Base-by-base conservation (phyloP, 1,140 invertebrate species). In the Heliconius eleuchia region DNA sequence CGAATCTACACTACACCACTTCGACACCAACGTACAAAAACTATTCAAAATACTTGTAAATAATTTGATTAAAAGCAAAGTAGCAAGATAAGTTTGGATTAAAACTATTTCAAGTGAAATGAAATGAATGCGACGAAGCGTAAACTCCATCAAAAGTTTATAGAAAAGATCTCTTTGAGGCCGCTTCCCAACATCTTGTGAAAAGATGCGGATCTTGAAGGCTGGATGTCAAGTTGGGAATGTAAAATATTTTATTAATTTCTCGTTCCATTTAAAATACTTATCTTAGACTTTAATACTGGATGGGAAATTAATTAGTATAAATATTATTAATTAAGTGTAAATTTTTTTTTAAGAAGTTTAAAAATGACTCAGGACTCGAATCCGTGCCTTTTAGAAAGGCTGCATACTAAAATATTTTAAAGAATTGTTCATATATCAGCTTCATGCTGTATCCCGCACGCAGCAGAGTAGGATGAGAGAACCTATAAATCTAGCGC, bases 111-210 rank as follows among this genome's bases (percentile, higher is more conserved):
- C 46, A 16, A 71, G 55, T 42, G 55, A 60, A 74, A 30, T 71
- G 74, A 76, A 80, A 74, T 75, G 73, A 78, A 71, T 78, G 80
- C 76, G 73, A 74, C 76, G 80, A 27, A 46, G 76, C 80, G 76
- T 52, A 75, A 78, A 76, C 66, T 78, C 73, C 52, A 74, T 81
- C 76, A 78, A 19, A 81, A 81, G 50, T 81, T 23, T 72, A 81
- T 73, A 74, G 76, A 81, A 81, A 78, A 80, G 60, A 77, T 77
- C 72, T 55, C 80, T 80, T 77, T 74, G 46, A 79, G 60, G 74
- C 52, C 42, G 74, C 70, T 50, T 71, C 71, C 71, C 42, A 39
- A 50, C 76, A 27, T 55, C 42, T 57, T 46, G 16, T 77, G 76
- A 72, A 77, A 77, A 72, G 74, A 71, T 76, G 37, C 57, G 71